Evolutionary conservation across 2,113 vertebrate species (phyloP).

Genomic region (Dasyprocta punctata): DNA sequence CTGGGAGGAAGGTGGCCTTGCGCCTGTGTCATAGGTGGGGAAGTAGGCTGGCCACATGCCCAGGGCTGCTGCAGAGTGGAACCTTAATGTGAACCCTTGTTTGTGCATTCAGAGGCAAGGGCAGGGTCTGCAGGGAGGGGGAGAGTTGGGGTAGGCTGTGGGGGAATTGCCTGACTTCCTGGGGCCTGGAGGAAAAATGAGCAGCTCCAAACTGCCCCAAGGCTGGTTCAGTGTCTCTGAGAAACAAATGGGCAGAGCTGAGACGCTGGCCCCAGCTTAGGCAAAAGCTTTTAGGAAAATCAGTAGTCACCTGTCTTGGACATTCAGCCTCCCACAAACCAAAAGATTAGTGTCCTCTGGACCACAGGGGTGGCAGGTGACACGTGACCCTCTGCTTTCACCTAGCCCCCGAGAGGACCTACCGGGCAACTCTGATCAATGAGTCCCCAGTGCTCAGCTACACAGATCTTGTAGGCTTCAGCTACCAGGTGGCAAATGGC

Average conservation of each 20-base stretch:
- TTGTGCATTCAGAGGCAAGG: background rate
- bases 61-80: background rate
- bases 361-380: fast-evolving
- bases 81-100: background rate
- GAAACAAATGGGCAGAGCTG: background rate
- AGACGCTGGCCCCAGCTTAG: background rate
- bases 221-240: background rate
- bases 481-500: constrained; percentile 98
- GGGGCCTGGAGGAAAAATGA: background rate
- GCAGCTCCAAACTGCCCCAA: background rate
- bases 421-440: constrained; percentile 89
- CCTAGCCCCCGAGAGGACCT: constrained; percentile 90
- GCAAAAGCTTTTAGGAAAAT: background rate
- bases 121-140: background rate
- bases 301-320: background rate
- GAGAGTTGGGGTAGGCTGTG: too few relatives aligned
- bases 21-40: background rate
- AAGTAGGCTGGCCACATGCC: background rate
- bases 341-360: background rate
- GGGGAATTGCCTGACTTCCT: background rate
- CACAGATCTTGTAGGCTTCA: constrained; percentile 96
- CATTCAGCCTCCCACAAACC: background rate
- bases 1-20: background rate
- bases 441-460: constrained; percentile 94
- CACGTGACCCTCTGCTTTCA: background rate